A percentile compares a stretch with the other conserved stretches of the same genome.
These are phyloP conservation scores for Coronaproctus castanopsis DNA, from an alignment of 2,888 invertebrate species.

Conservation along the genomic window DNA sequence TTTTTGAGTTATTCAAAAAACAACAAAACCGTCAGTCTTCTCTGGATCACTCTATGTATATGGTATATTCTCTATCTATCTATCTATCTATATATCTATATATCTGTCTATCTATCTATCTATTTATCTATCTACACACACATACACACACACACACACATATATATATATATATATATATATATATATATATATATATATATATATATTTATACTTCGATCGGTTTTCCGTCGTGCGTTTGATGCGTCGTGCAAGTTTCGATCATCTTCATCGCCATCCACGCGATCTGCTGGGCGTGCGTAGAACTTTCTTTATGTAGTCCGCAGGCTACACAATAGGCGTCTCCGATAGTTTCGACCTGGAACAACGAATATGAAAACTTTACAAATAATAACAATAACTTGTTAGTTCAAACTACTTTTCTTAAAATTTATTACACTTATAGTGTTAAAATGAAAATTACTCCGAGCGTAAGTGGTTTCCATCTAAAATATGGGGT, in stretches of 20 bases:
- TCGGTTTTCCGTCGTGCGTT: constrained; percentile 79
- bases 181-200: neutral
- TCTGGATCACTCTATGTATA: no score
- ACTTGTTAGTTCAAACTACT: no score
- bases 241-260: constrained; percentile 67
- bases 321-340: constrained; percentile 87
- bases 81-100: neutral
- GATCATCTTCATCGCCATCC: constrained; percentile 92
- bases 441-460: no score
- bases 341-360: constrained; percentile 93
- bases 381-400: no score
- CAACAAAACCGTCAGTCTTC: no score
- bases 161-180: neutral
- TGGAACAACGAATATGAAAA: no score
- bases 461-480: no score
- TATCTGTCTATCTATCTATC: neutral
- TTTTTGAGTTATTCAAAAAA: no score
- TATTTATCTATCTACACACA: neutral
- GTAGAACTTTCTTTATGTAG: constrained; percentile 65
- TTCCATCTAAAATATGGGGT: no score
- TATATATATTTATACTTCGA: constrained; percentile 34
- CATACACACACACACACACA: neutral
- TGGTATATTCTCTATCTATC: no score
- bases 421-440: no score
- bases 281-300: constrained; percentile 84